Base-by-base conservation (phyloP, 2,797 vertebrate genomes). In the Echeneis naucrates region DNA sequence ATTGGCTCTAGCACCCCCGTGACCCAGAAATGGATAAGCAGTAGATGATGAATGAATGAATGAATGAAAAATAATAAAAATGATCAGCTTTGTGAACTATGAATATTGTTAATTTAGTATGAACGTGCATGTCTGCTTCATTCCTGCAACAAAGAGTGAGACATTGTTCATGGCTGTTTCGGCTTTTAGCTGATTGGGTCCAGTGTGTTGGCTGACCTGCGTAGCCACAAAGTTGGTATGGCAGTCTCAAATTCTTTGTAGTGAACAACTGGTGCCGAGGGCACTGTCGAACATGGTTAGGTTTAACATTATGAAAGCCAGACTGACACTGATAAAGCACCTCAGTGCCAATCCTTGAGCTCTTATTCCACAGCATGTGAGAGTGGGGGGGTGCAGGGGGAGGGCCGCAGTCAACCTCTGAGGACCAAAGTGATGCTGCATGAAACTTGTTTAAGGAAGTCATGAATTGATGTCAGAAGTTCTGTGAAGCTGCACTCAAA, bases 131-230 rank as follows among this genome's bases (percentile, higher is more conserved):
- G n/a, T n/a, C n/a, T n/a, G n/a, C n/a, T n/a, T n/a, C n/a, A n/a
- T n/a, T n/a, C n/a, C n/a, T n/a, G n/a, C n/a, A n/a, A n/a, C n/a
- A n/a, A n/a, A n/a, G n/a, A n/a, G n/a, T n/a, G n/a, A n/a, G n/a
- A n/a, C n/a, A n/a, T 14, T 23, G 32, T 11, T 47, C 1, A 26
- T 42, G 9, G 19, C 7, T 24, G 21, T 83, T n/a, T n/a, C n/a
- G n/a, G n/a, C n/a, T n/a, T n/a, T n/a, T 86, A 99, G 97, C 97
- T 97, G 85, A 98, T 95, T 0, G 94, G 91, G 57, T 97, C 97
- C 56, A 96, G 94, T 33, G 82, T 91, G 84, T 93, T 92, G 54
- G 85, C 85, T 33, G 87, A 93, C 89, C 94, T 95, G 40, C 51
- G 84, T 4, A 99, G 88, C 67, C 48, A 94, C 73, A 99, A 79